These are phyloP conservation scores for Papilio dardanus DNA, from an alignment of 1,140 invertebrate genomes.

Conservation along the genomic window DNA sequence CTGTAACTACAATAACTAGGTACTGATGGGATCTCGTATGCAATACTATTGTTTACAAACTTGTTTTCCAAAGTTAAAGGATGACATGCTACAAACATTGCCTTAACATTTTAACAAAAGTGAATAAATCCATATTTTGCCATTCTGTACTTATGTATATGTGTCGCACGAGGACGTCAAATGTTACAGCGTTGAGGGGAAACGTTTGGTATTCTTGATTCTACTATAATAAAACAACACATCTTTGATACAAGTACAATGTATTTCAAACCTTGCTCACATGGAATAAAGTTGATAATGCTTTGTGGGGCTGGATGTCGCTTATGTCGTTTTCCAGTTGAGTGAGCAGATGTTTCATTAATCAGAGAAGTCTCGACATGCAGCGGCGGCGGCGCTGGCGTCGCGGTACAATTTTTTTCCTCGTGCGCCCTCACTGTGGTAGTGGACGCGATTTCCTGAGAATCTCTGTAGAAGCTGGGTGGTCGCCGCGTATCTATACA, in stretches of 20 bases:
- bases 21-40: no score
- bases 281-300: constrained; percentile 39
- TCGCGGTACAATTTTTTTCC: constrained; percentile 78
- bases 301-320: background rate
- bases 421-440: constrained; percentile 77
- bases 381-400: constrained; percentile 71
- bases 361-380: constrained; percentile 80
- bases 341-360: constrained; percentile 76
- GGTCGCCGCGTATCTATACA: constrained; percentile 70
- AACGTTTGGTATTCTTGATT: constrained; percentile 77
- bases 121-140: constrained; percentile 76
- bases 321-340: constrained; percentile 65
- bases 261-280: constrained; percentile 38
- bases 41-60: no score
- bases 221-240: constrained; percentile 31
- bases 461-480: constrained; percentile 70
- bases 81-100: background rate
- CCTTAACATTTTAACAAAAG: constrained; percentile 50
- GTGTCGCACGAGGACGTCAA: constrained; percentile 78
- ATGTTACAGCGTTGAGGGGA: constrained; percentile 80
- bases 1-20: no score
- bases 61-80: background rate
- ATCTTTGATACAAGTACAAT: background rate
- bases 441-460: constrained; percentile 80
- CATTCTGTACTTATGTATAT: constrained; percentile 75